Percentiles rank a stretch among this genome's conserved stretches.
Evolutionary conservation across 2,888 invertebrate species (phyloP).

Genomic region (Erynnis tages): DNA sequence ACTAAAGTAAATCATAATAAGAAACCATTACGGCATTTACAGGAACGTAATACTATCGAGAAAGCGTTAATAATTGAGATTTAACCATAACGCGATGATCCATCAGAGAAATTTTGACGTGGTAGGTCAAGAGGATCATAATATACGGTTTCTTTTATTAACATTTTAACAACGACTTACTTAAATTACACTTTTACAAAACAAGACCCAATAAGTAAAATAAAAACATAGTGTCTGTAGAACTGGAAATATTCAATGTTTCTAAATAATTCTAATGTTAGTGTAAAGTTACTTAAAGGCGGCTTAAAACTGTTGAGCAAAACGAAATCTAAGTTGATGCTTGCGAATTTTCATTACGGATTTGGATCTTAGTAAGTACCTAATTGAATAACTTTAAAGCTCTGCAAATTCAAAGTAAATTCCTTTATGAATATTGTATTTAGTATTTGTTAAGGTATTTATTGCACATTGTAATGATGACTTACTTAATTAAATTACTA

Average conservation of each 20-base stretch:
- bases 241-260: too few species aligned
- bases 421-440: background rate
- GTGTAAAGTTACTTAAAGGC: background rate
- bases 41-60: constrained; percentile 8
- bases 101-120: constrained; percentile 10
- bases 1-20: background rate
- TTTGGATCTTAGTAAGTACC: constrained; percentile 1
- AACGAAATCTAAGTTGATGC: background rate
- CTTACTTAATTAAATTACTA: too few species aligned
- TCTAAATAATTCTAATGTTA: too few species aligned
- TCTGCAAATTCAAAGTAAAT: background rate
- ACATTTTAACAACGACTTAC: background rate
- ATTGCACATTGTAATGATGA: too few species aligned
- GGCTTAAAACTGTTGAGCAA: background rate
- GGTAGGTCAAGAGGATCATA: constrained; percentile 16
- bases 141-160: too few species aligned
- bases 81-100: constrained; percentile 9
- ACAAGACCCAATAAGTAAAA: too few species aligned
- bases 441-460: too few species aligned
- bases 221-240: too few species aligned
- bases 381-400: constrained; percentile 6
- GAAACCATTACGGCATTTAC: background rate
- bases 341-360: background rate
- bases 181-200: background rate
- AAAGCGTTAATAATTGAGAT: constrained; percentile 19